Evolutionary conservation across 1,140 invertebrate species (phyloP).

Genomic region (Drosophila rhopaloa): DNA sequence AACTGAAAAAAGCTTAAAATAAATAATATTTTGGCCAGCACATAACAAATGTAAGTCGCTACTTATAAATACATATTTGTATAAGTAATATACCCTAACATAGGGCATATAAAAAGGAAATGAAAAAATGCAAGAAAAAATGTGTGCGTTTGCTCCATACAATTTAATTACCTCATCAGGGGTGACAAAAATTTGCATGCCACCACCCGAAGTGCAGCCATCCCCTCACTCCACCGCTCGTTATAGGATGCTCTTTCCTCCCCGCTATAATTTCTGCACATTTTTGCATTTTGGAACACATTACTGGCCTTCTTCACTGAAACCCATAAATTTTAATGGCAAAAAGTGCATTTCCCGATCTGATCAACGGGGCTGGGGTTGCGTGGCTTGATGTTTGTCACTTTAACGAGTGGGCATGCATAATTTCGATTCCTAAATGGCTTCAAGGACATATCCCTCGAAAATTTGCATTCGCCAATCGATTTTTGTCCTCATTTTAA

Average conservation of each 20-base stretch:
- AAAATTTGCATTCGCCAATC: constrained; percentile 46
- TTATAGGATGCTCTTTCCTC: constrained; percentile 14
- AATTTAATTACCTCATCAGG: constrained; percentile 71
- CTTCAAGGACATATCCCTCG: constrained; percentile 60
- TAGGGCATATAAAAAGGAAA: constrained; percentile 15
- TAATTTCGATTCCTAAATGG: constrained; percentile 75
- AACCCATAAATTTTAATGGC: constrained; percentile 78
- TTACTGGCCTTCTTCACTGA: constrained; percentile 14
- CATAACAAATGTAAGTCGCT: too few relatives aligned
- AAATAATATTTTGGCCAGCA: too few relatives aligned
- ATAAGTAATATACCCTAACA: background rate
- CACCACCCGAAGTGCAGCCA: constrained; percentile 49
- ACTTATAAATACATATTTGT: background rate
- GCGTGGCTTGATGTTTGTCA: constrained; percentile 50
- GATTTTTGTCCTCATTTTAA: constrained; percentile 53
- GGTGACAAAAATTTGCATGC: constrained; percentile 68
- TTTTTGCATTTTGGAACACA: constrained; percentile 51
- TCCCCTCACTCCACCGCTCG: constrained; percentile 7
- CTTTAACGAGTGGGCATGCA: constrained; percentile 78
- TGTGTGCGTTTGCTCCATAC: constrained; percentile 26
- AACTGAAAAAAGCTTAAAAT: too few relatives aligned
- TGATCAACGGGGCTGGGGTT: constrained; percentile 1
- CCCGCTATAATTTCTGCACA: constrained; percentile 35
- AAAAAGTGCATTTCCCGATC: constrained; percentile 66
- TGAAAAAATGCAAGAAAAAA: constrained; percentile 54